These are phyloP conservation scores for Eudiplozoon nipponicum DNA, from an alignment of 2,888 invertebrate species.

Conservation along the genomic window DNA sequence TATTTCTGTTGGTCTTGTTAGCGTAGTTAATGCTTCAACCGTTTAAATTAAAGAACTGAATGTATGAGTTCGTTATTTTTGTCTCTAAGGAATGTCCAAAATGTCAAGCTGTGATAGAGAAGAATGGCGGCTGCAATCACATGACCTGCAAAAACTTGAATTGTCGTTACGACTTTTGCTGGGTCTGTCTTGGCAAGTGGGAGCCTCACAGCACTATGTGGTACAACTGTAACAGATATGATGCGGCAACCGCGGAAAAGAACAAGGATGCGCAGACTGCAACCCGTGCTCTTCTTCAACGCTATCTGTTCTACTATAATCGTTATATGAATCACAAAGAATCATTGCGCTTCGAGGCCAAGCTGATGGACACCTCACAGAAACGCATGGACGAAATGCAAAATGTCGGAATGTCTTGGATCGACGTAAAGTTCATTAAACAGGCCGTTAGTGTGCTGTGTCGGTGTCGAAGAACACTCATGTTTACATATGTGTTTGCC, in stretches of 20 bases:
- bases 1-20: too few relatives aligned
- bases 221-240: conserved; percentile 68
- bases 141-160: conserved; percentile 95
- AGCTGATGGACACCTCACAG: conserved; percentile 69
- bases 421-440: conserved; percentile 89
- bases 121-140: conserved; percentile 88
- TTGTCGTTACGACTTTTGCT: conserved; percentile 88
- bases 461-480: conserved; percentile 75
- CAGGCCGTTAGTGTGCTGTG: conserved; percentile 49
- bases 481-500: conserved; percentile 97
- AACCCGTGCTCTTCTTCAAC: conserved; percentile 61
- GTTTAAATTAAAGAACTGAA: too few relatives aligned
- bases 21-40: too few relatives aligned
- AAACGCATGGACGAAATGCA: conserved; percentile 99
- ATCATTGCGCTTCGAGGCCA: conserved; percentile 76
- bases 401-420: conserved; percentile 96
- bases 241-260: conserved; percentile 49
- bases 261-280: conserved; percentile 74
- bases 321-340: conserved; percentile 98
- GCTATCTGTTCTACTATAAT: conserved; percentile 89
- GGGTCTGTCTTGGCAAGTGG: conserved; percentile 95
- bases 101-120: conserved; percentile 46
- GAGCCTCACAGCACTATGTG: conserved; percentile 86
- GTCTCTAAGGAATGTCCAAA: conserved; percentile 92
- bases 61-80: too few relatives aligned